Conservation (phyloP, 2,113 vertebrate genomes). For the Rhinogobius similis region DNA sequence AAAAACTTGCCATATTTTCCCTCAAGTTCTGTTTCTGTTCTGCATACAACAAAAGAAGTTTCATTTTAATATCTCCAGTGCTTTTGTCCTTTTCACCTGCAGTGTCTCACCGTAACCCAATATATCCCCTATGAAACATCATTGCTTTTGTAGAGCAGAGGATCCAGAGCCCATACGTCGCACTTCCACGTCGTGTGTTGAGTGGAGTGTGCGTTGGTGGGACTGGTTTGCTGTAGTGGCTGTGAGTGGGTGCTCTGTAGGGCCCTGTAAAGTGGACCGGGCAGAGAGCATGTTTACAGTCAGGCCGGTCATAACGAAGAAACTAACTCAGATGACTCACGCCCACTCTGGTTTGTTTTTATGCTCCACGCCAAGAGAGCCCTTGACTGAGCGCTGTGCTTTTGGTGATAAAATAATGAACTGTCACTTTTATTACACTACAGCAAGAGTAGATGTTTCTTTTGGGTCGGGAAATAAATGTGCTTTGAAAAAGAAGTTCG, state of each 20-base stretch:
- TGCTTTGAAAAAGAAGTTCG: not conserved
- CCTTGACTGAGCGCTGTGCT: not conserved
- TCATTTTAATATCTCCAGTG: too few relatives aligned
- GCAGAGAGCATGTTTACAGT: not conserved
- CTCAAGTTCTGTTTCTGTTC: too few relatives aligned
- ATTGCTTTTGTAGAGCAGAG: too few relatives aligned
- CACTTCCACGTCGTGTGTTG: too few relatives aligned
- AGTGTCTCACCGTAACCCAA: too few relatives aligned
- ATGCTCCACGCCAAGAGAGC: not conserved
- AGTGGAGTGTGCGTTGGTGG: not conserved
- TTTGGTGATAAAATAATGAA: constrained; percentile 11
- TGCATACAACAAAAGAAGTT: too few relatives aligned
- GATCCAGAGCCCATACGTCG: not conserved
- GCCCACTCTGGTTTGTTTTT: not conserved
- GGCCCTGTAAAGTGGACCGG: not conserved
- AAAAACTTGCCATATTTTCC: too few relatives aligned
- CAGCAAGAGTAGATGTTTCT: not conserved
- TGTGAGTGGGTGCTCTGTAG: constrained; percentile 4
- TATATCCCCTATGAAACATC: too few relatives aligned
- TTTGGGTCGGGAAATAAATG: not conserved
- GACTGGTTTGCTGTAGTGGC: not conserved
- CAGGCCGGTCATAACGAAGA: not conserved
- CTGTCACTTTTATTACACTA: constrained; percentile 11
- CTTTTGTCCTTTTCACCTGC: too few relatives aligned
- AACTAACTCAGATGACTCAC: constrained; percentile 2